Evolutionary conservation across 2,797 vertebrate species (phyloP), one percentile per base, ranked within the genome.

Genomic region (Xyrichtys novacula): DNA sequence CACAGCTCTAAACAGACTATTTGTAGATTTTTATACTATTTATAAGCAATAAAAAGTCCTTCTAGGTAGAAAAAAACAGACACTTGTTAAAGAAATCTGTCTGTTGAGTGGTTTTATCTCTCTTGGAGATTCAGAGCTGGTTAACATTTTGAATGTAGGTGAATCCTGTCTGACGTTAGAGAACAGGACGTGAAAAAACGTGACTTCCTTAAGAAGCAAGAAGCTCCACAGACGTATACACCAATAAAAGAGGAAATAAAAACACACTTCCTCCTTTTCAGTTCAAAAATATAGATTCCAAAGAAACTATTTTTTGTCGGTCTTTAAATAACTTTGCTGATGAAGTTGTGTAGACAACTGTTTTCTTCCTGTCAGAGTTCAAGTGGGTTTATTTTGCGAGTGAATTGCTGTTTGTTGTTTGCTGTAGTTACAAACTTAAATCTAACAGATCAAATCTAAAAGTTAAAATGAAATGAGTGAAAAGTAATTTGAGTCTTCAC

Each of bases 401-500:
- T 34, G 2, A 3, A 32, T 12, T 11, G 4, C 14, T 34, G 11
- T 34, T 34, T 9, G 14, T 9, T 34, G 32, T 34, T 34, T 34
- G n/a, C 7, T 8, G 8, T 12, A 34, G 32, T 11, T 11, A n/a
- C n/a, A n/a, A n/a, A 8, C 11, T 7, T 32, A 34, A 12, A 34
- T 11, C 11, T 34, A 12, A 34, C 1, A 50, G 6, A 5, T 39
- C 22, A 29, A 31, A 28, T 23, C 0, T 34, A 32, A 16, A 20
- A 6, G 12, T 15, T 23, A 23, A 6, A 23, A 28, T 32, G 2
- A 3, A 43, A 5, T 4, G 0, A 34, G n/a, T n/a, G n/a, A 36
- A 7, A 6, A 28, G 12, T 12, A 36, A 62, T 2, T 16, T 5
- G n/a, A 23, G 6, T 11, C 29, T 71, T 84, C 71, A 93, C 91